Evolutionary conservation across 2,113 vertebrate species (phyloP).

Genomic region (Symphodus melops): DNA sequence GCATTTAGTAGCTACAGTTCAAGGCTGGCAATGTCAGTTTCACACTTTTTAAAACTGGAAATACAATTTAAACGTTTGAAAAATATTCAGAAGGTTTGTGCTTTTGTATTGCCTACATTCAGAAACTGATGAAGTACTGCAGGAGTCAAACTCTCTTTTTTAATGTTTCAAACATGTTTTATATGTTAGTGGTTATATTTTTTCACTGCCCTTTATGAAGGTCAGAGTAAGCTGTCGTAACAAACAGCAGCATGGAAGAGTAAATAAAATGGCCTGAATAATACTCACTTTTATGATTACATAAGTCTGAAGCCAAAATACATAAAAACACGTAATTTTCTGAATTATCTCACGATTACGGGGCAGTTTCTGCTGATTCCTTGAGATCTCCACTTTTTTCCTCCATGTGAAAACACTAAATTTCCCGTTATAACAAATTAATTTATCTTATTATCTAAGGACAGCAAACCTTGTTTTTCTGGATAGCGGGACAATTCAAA

Average conservation of each 20-base stretch:
- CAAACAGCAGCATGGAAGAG: neutral
- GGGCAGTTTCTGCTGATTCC: too few relatives aligned
- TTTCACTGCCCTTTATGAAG: neutral
- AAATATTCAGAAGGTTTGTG: slow-evolving; percentile 8
- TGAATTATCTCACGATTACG: too few relatives aligned
- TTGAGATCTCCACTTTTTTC: too few relatives aligned
- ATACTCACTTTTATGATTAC: too few relatives aligned
- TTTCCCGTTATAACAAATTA: too few relatives aligned
- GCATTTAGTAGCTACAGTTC: slow-evolving; percentile 40
- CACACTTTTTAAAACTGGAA: slow-evolving; percentile 44
- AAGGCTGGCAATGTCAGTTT: slow-evolving; percentile 36
- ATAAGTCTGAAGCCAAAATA: too few relatives aligned
- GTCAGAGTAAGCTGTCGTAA: neutral
- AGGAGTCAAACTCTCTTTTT: neutral
- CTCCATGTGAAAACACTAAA: too few relatives aligned
- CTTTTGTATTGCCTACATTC: slow-evolving; percentile 8
- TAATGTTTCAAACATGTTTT: neutral
- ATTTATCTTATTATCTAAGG: too few relatives aligned
- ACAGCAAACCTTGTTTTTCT: too few relatives aligned
- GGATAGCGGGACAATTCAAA: too few relatives aligned
- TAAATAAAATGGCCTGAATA: neutral
- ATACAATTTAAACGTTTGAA: slow-evolving; percentile 46
- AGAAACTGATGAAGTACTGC: neutral
- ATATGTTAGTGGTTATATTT: neutral
- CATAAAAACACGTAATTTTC: too few relatives aligned